phyloP scores from a whole-genome alignment of 2,888 invertebrate genomes.

The Drosophila aldrichi region DNA sequence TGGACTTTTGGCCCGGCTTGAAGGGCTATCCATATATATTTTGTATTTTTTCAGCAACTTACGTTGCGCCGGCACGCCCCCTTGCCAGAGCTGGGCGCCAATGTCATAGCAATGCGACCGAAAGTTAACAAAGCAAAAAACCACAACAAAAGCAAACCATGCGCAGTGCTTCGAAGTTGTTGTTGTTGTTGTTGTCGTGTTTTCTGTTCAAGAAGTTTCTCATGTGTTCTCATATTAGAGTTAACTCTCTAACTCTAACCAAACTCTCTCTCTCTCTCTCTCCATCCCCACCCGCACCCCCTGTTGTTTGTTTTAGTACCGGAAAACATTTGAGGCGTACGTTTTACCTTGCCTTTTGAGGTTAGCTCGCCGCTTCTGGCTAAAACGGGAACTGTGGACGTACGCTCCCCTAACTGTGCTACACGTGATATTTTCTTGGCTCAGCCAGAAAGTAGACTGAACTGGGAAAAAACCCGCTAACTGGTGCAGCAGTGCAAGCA shows the following conservation, averaged over 20 bases:
- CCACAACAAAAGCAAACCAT: constrained; percentile 79
- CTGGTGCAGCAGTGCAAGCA: constrained; percentile 67
- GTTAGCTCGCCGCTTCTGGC: constrained; percentile 58
- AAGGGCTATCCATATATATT: constrained; percentile 4
- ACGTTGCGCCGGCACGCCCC: background rate
- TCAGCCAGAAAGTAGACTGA: constrained; percentile 17
- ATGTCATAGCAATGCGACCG: constrained; percentile 84
- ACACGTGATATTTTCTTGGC: constrained; percentile 25
- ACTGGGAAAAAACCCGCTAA: constrained; percentile 50
- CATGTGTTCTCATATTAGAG: constrained; percentile 45
- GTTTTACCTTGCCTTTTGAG: constrained; percentile 53
- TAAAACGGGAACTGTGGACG: constrained; percentile 52
- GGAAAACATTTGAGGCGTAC: constrained; percentile 74
- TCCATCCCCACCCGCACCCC: background rate
- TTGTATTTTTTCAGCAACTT: background rate
- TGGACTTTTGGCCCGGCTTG: constrained; percentile 47
- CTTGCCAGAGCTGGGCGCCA: constrained; percentile 32
- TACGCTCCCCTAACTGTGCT: constrained; percentile 56
- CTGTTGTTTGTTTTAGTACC: constrained; percentile 49
- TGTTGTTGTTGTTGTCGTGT: background rate
- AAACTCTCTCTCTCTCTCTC: background rate
- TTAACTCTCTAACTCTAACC: constrained; percentile 1
- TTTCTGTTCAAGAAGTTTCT: constrained; percentile 64
- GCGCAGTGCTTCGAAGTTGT: constrained; percentile 70
- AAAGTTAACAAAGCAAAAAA: constrained; percentile 78